These are phyloP conservation scores for Aegithalos caudatus DNA, from an alignment of 2,113 vertebrate genomes.

Conservation along the genomic window DNA sequence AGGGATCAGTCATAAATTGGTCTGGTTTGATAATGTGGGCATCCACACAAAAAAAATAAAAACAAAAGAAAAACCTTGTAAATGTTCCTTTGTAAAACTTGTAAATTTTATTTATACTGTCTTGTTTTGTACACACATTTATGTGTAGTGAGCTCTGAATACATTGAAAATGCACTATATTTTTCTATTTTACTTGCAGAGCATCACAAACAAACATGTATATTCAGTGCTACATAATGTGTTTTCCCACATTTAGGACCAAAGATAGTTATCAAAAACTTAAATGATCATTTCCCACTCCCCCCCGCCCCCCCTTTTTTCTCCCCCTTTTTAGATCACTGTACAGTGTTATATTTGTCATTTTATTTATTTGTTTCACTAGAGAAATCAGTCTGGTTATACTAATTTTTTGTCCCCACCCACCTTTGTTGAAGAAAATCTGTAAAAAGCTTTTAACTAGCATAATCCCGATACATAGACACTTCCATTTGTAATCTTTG, in stretches of 20 bases:
- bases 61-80: slow-evolving; percentile 77
- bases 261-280: slow-evolving; percentile 94
- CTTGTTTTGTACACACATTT: slow-evolving; percentile 92
- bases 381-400: slow-evolving; percentile 85
- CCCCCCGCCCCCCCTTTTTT: slow-evolving; percentile 14
- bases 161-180: slow-evolving; percentile 99
- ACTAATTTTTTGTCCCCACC: slow-evolving; percentile 76
- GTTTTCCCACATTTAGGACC: slow-evolving; percentile 98
- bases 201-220: slow-evolving; percentile 89
- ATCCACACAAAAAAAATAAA: slow-evolving; percentile 76
- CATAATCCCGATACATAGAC: slow-evolving; percentile 89
- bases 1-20: slow-evolving; percentile 79
- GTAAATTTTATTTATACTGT: slow-evolving; percentile 99
- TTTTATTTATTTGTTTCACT: slow-evolving; percentile 98
- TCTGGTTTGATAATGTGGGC: slow-evolving; percentile 81
- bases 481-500: slow-evolving; percentile 99
- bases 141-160: slow-evolving; percentile 96
- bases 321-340: slow-evolving; percentile 79
- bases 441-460: slow-evolving; percentile 90
- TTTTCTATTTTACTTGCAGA: slow-evolving; percentile 98
- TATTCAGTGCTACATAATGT: slow-evolving; percentile 95
- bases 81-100: slow-evolving; percentile 98
- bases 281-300: slow-evolving; percentile 75
- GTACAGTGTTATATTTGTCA: slow-evolving; percentile 90
- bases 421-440: slow-evolving; percentile 78